Percentiles rank a stretch among this genome's conserved stretches.
Conservation (phyloP, 2,113 vertebrate genomes). For the Bucco capensis region DNA sequence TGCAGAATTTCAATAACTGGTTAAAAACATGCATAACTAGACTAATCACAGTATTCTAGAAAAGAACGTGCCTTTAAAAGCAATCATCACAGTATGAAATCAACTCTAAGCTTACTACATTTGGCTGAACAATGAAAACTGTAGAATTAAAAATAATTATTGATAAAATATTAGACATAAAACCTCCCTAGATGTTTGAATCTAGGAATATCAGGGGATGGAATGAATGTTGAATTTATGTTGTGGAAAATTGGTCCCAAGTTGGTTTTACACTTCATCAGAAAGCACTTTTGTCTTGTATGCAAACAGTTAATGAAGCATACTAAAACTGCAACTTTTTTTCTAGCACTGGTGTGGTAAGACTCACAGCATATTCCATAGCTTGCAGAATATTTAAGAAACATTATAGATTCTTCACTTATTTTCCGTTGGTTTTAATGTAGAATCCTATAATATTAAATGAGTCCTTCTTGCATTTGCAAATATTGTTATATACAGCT, state of each 20-base stretch:
- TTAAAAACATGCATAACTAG: background rate
- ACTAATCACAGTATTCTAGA: background rate
- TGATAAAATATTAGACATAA: constrained; percentile 59
- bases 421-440: background rate
- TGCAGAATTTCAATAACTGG: background rate
- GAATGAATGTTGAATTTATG: constrained; percentile 80
- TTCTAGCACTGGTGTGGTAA: constrained; percentile 45
- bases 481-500: background rate
- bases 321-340: constrained; percentile 71
- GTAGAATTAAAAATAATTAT: constrained; percentile 67
- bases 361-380: constrained; percentile 24
- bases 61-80: constrained; percentile 24
- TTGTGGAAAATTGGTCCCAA: constrained; percentile 85
- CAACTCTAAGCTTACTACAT: constrained; percentile 27
- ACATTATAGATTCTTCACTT: background rate
- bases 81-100: constrained; percentile 42
- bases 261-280: constrained; percentile 83
- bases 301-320: constrained; percentile 84
- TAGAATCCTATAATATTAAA: background rate
- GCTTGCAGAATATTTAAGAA: constrained; percentile 40
- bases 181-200: constrained; percentile 58
- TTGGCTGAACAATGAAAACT: constrained; percentile 46
- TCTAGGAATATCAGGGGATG: constrained; percentile 69
- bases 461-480: background rate
- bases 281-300: constrained; percentile 80